These are phyloP conservation scores for Lepilemur ruficaudatus DNA, from an alignment of 2,797 vertebrate genomes.

Conservation along the genomic window DNA sequence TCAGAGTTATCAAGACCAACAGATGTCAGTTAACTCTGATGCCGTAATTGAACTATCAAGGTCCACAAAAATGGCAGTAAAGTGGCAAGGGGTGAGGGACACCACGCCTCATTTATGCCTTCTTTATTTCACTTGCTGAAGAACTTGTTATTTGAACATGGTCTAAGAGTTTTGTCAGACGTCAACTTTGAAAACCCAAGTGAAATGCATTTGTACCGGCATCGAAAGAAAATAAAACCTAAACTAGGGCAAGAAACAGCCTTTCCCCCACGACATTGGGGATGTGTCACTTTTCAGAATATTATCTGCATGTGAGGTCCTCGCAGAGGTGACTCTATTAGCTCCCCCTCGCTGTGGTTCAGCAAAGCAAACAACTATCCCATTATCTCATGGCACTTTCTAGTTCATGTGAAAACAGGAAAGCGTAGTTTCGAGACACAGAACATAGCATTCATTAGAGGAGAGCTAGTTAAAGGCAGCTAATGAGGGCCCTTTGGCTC, in stretches of 20 bases:
- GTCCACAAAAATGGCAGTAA: not conserved
- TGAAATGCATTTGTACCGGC: not conserved
- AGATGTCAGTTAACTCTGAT: not conserved
- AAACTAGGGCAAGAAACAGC: not conserved
- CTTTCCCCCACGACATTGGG: not conserved
- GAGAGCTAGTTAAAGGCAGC: conserved; percentile 56
- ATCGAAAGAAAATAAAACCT: conserved; percentile 42
- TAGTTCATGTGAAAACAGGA: conserved; percentile 41
- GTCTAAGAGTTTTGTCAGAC: not conserved
- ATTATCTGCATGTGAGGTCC: conserved; percentile 9
- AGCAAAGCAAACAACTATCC: conserved; percentile 44
- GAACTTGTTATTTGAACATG: not conserved
- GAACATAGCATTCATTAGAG: conserved; percentile 54
- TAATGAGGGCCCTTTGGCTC: conserved; percentile 49
- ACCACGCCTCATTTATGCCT: too few relatives aligned
- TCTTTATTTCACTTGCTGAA: not conserved
- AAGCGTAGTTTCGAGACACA: conserved; percentile 27
- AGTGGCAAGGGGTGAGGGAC: not conserved
- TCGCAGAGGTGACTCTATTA: conserved; percentile 16
- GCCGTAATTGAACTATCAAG: not conserved
- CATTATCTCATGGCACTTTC: conserved; percentile 47
- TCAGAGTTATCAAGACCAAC: not conserved
- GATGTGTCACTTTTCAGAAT: conserved; percentile 32
- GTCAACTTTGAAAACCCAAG: conserved; percentile 21
- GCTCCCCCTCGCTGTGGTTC: not conserved